phyloP scores from a whole-genome alignment of 1,140 invertebrate genomes.

The Drosophila pruinosa region DNA sequence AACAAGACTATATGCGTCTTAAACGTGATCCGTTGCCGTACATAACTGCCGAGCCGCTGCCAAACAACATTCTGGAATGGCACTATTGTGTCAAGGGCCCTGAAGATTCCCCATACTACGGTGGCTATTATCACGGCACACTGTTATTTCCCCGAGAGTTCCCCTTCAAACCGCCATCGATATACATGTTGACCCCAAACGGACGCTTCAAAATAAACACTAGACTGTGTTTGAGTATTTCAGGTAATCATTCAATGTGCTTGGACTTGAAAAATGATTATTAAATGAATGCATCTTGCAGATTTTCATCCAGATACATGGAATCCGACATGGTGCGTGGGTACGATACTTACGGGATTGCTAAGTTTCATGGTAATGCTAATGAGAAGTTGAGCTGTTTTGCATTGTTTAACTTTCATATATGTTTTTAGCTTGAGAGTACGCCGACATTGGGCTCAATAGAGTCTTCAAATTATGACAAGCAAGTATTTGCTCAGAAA shows the following conservation, averaged over 20 bases:
- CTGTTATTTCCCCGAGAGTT: constrained; percentile 98
- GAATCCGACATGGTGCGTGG: constrained; percentile 99
- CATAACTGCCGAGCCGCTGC: constrained; percentile 89
- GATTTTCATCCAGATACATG: constrained; percentile 99
- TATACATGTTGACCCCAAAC: constrained; percentile 99
- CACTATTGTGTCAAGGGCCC: constrained; percentile 89
- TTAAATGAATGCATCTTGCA: constrained; percentile 14
- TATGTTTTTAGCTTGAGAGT: constrained; percentile 87
- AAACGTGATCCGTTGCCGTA: constrained; percentile 97
- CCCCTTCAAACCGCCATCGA: constrained; percentile 98
- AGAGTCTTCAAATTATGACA: constrained; percentile 95
- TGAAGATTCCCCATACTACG: constrained; percentile 95
- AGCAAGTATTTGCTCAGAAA: constrained; percentile 92
- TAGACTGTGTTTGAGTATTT: constrained; percentile 97
- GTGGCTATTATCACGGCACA: constrained; percentile 98
- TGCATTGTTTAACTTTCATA: not conserved
- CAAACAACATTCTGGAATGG: constrained; percentile 98
- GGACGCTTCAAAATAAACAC: constrained; percentile 96
- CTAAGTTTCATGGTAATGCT: constrained; percentile 92
- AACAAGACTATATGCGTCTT: constrained; percentile 97
- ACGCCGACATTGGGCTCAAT: constrained; percentile 98
- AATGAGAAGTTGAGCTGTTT: too few species aligned
- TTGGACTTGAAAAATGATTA: not conserved
- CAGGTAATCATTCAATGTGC: constrained; percentile 43
- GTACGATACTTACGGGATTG: constrained; percentile 97